Evolutionary conservation across 1,140 invertebrate species (phyloP).

Genomic region (Monochamus saltuarius): DNA sequence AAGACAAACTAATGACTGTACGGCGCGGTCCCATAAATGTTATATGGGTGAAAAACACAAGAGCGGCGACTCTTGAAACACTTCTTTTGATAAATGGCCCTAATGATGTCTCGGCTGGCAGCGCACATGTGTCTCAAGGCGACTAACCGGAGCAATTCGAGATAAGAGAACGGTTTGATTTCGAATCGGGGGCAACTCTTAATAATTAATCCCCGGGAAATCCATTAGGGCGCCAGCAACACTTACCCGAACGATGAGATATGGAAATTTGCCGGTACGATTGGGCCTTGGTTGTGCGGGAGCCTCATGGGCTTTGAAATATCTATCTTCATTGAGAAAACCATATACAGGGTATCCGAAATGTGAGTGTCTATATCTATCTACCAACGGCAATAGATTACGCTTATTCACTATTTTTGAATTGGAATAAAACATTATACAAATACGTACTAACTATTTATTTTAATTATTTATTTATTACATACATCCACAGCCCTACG

Average conservation of each 20-base stretch:
- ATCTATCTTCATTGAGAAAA: too few relatives aligned
- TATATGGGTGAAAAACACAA: constrained; percentile 11
- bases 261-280: constrained; percentile 5
- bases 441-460: too few relatives aligned
- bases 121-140: constrained; percentile 16
- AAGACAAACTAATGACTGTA: constrained; percentile 16
- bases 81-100: constrained; percentile 15
- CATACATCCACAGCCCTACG: too few relatives aligned
- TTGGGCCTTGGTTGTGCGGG: too few relatives aligned
- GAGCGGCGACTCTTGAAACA: constrained; percentile 12
- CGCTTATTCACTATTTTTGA: too few relatives aligned
- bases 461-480: too few relatives aligned
- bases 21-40: constrained; percentile 13
- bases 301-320: too few relatives aligned
- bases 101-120: not conserved
- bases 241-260: constrained; percentile 14
- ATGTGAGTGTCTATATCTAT: too few relatives aligned
- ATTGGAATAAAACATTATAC: too few relatives aligned
- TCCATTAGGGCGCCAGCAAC: constrained; percentile 12
- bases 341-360: too few relatives aligned
- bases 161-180: constrained; percentile 18
- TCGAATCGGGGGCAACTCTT: constrained; percentile 14
- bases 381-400: too few relatives aligned
- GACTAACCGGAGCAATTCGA: constrained; percentile 10
- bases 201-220: constrained; percentile 14